These are phyloP conservation scores for Lasiurus cinereus DNA, from an alignment of 2,113 vertebrate species.

Conservation along the genomic window DNA sequence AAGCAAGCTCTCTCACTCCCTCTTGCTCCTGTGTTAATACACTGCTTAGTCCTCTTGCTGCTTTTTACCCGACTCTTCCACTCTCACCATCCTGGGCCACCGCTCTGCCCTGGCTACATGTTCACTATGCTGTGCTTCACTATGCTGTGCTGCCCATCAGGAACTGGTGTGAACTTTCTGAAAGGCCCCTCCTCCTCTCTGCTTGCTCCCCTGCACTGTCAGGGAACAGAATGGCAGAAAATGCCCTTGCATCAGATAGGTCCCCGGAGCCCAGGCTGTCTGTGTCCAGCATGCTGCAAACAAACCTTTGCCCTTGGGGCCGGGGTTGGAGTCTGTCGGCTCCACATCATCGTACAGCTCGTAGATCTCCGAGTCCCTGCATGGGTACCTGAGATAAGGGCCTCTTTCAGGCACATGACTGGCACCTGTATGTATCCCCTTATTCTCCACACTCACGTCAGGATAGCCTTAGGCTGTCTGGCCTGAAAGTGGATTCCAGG, in stretches of 20 bases:
- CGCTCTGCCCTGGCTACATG: not conserved
- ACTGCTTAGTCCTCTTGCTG: not conserved
- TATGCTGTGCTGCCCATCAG: not conserved
- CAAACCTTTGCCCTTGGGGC: conserved; percentile 66
- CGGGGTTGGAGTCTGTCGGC: not conserved
- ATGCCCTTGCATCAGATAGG: not conserved
- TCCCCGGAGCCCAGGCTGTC: not conserved
- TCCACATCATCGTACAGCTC: conserved; percentile 71
- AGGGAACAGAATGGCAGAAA: not conserved
- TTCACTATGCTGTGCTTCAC: not conserved
- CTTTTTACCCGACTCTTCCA: not conserved
- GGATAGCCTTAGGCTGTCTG: not conserved
- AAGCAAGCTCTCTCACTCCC: not conserved
- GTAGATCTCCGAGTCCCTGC: conserved; percentile 65
- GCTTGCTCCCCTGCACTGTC: not conserved
- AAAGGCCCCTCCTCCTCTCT: not conserved
- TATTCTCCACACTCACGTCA: conserved; percentile 59
- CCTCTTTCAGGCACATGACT: not conserved
- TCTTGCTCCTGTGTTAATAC: not conserved
- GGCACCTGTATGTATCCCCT: accelerated
- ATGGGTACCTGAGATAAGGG: not conserved
- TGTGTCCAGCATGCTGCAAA: not conserved
- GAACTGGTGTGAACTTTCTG: not conserved
- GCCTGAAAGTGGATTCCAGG: not conserved
- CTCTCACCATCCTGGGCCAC: not conserved